Base-by-base conservation (phyloP, 2,888 invertebrate species). In the Lasioglossum oenotherae region DNA sequence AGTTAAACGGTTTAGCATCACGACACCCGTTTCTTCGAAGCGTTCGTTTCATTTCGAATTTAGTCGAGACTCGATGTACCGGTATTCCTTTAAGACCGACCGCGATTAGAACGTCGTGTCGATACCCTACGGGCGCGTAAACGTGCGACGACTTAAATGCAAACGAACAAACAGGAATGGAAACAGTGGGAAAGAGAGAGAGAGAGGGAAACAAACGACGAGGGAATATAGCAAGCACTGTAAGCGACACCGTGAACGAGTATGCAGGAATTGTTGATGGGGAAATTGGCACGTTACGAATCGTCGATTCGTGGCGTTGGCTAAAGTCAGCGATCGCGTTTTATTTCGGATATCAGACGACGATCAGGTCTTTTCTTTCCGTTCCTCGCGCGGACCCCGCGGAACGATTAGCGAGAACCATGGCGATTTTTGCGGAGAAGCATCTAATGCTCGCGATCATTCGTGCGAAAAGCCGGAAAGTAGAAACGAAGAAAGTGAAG, bases 271-370 rank as follows among this genome's bases (percentile, higher is more conserved):
- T 85, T 27, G 46, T 82, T 64, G 46, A 38, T 75, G 49, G 79
- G 78, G 44, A 46, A 14, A 74, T 76, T 78, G 77, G 72, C 84
- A 76, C 87, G 88, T 87, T 87, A 82, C 89, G 87, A 88, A 88
- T 90, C 75, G 86, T 91, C 89, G 89, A 89, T 89, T 88, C 88
- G 91, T 87, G 88, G 81, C 85, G 88, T 81, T 41, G 71, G 38
- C 73, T 38, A 41, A 64, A 23, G 49, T 73, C 41, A 71, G 14
- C 41, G 71, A 71, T 81, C 86, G 81, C 67, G 81, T 77, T 86
- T 73, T 74, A 69, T 82, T 79, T 67, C 57, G 84, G 57, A 23
- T 44, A 57, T 74, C 35, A 49, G 38, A 78, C 57, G 53, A 76
- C 60, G 86, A 67, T 83, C 83, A 82, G 69, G 69, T 76, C 80